Evolutionary conservation across 2,888 invertebrate genomes (phyloP), one percentile per base, ranked within the genome.

Genomic region (Ditylenchus weischeri): DNA sequence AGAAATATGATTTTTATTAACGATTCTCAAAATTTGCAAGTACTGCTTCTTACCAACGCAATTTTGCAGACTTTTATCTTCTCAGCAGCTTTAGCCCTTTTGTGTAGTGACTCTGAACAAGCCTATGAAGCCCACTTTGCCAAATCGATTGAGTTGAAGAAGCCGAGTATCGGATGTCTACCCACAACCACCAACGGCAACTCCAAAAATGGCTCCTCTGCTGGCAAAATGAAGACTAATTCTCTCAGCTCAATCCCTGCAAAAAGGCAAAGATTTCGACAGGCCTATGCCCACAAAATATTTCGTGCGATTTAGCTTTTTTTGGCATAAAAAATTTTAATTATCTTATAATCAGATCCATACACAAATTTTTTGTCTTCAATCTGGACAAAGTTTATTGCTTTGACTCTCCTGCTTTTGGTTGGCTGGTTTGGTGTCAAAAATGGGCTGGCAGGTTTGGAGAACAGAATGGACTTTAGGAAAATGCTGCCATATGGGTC

Each of bases 401-500:
- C n/a, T 11, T 29, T 54, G n/a, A 8, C n/a, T 21, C 21, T 54
- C n/a, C 11, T 54, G 23, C 3, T 54, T 8, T 7, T 29, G 11
- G 8, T 54, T 7, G 54, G 54, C 2, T 54, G 54, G 54, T 54
- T 54, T 54, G 54, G 54, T n/a, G 54, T 29, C 38, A 38, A 38
- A 50, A 43, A 43, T 10, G 72, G 72, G 19, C 21, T 72, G 23
- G 57, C 48, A 21, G 48, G 23, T n/a, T 50, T 72, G 49, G 35
- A 57, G 23, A 75, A 67, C 29, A 49, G 68, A 35, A 72, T 72
- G 72, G 68, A 72, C 57, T 75, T 75, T 49, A 50, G 67, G 23
- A 54, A 62, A 18, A 48, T 72, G 29, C 36, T 72, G 51, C 71
- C 74, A 2, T 21, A 57, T n/a, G 60, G 66, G 21, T 71, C 74